Conservation (phyloP, 2,113 vertebrate species). For the Megaceryle torquata region DNA sequence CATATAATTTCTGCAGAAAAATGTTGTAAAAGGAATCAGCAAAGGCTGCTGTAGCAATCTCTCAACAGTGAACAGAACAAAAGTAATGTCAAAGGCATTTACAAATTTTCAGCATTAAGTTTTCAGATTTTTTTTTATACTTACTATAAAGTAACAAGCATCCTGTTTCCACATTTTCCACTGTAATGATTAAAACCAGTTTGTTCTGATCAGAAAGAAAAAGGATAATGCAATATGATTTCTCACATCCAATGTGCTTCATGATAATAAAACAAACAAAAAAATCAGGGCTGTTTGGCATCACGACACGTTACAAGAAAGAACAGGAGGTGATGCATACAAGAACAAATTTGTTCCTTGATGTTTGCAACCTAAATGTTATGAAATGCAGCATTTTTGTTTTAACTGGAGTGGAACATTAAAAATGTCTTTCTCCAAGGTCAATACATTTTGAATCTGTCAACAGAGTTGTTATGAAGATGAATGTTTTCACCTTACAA, state of each 20-base stretch:
- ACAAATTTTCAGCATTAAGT: not conserved
- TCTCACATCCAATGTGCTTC: not conserved
- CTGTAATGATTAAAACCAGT: not conserved
- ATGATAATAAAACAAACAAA: not conserved
- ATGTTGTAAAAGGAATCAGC: not conserved
- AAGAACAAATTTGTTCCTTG: not conserved
- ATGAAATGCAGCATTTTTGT: not conserved
- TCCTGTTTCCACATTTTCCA: not conserved
- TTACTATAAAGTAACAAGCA: not conserved
- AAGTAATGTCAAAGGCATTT: not conserved
- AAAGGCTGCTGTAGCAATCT: not conserved
- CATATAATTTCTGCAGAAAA: not conserved
- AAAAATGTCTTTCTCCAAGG: slow-evolving; percentile 17
- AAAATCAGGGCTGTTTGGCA: not conserved
- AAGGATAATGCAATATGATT: not conserved
- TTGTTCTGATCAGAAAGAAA: not conserved
- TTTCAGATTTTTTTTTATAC: not conserved
- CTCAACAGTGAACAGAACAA: not conserved
- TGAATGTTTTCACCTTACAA: slow-evolving; percentile 6
- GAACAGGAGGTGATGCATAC: not conserved
- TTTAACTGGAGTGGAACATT: not conserved
- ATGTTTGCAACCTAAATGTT: not conserved
- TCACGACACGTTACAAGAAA: not conserved
- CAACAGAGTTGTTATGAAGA: slow-evolving; percentile 19
- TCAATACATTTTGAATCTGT: slow-evolving; percentile 21